Conservation (phyloP, 1,140 invertebrate genomes). For the Nasonia vitripennis region DNA sequence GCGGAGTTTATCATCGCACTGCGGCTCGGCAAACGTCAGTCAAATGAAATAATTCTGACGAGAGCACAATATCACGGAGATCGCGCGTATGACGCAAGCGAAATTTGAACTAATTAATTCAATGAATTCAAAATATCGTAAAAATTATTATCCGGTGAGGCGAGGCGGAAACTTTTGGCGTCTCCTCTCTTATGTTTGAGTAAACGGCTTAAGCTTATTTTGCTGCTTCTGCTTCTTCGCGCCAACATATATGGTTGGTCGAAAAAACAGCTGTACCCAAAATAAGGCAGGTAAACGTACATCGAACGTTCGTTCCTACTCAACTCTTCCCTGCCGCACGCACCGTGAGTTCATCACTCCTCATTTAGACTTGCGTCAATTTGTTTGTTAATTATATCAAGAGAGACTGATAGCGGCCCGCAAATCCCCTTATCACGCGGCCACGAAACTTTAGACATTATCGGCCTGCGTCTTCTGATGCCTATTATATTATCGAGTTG, state of each 20-base stretch:
- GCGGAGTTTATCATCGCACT: no score
- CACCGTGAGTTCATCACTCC: not conserved
- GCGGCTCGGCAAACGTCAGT: not conserved
- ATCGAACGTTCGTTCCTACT: no score
- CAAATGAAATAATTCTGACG: not conserved
- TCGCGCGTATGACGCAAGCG: not conserved
- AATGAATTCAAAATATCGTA: not conserved
- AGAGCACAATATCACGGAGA: not conserved
- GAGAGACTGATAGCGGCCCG: not conserved
- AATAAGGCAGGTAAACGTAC: not conserved
- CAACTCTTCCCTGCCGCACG: no score
- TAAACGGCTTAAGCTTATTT: no score
- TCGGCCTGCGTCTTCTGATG: not conserved
- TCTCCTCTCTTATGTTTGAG: no score
- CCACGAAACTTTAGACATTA: not conserved
- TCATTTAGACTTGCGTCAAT: not conserved
- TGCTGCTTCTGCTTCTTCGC: no score
- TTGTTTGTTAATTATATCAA: not conserved
- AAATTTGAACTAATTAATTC: not conserved
- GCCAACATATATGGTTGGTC: no score
- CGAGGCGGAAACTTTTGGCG: no score
- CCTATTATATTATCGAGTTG: no score
- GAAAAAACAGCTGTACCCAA: not conserved
- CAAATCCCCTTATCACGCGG: not conserved
- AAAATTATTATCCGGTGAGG: no score